phyloP scores from a whole-genome alignment of 2,888 invertebrate genomes.

The Leptopilina drosophilae region DNA sequence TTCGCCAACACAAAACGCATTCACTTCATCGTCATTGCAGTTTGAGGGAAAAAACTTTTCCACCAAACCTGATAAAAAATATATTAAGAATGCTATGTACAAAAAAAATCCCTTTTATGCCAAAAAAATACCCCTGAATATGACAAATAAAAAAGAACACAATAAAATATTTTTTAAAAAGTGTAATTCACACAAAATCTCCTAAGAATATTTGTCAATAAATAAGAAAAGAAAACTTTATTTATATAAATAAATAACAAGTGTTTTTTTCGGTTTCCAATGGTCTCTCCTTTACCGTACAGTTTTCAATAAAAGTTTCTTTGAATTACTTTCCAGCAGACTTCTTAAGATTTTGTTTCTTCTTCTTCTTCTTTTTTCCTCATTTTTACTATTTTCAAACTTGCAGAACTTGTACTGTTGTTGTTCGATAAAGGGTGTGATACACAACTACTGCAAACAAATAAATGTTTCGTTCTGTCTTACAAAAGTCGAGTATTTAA shows the following conservation, averaged over 20 bases:
- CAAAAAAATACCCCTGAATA: no score
- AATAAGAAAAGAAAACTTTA: not conserved
- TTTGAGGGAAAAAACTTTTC: slow-evolving; percentile 6
- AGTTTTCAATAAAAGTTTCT: not conserved
- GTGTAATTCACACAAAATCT: no score
- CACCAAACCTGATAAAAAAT: not conserved
- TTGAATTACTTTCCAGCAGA: not conserved
- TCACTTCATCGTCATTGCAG: not conserved
- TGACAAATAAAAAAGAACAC: not conserved
- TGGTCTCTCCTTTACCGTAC: not conserved
- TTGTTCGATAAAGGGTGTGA: slow-evolving; percentile 14
- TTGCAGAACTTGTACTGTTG: slow-evolving; percentile 11
- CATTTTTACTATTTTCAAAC: not conserved
- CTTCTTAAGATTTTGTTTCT: not conserved
- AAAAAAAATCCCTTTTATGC: no score
- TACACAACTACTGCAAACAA: slow-evolving; percentile 15
- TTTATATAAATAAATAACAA: not conserved
- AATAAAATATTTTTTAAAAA: no score
- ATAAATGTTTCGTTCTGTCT: slow-evolving; percentile 5
- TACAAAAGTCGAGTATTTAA: not conserved
- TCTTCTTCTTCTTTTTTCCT: not conserved
- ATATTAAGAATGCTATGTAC: not conserved
- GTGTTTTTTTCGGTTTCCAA: not conserved
- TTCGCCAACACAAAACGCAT: not conserved
- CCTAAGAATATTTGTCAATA: not conserved